Percentiles rank a stretch among this genome's conserved stretches.
These are phyloP conservation scores for Hemicrepidius hirtus DNA, from an alignment of 2,888 invertebrate genomes.

Conservation along the genomic window DNA sequence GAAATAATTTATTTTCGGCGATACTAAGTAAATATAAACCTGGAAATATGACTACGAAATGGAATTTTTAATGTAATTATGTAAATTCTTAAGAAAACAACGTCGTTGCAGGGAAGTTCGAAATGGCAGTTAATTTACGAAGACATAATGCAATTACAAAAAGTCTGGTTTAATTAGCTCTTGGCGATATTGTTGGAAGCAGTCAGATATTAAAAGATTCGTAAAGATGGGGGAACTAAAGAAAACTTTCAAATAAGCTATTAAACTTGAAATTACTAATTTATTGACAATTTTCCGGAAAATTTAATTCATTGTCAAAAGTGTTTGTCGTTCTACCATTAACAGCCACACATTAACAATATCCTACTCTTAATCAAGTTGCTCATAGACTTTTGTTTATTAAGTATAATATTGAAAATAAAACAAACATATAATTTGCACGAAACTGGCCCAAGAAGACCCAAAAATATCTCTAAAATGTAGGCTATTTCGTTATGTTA, in stretches of 20 bases:
- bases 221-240: not conserved
- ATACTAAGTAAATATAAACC: conserved; percentile 16
- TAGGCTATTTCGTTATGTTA: no score
- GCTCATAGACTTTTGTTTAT: no score
- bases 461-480: no score
- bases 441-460: no score
- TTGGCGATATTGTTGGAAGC: conserved; percentile 1
- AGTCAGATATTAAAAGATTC: not conserved
- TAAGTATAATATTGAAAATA: no score
- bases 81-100: conserved; percentile 25
- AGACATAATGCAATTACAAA: conserved; percentile 24
- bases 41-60: conserved; percentile 34
- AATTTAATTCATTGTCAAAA: no score
- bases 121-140: conserved; percentile 24
- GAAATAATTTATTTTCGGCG: conserved; percentile 16
- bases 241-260: not conserved
- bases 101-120: conserved; percentile 10
- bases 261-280: not conserved
- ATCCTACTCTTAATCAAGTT: no score
- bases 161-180: conserved; percentile 18
- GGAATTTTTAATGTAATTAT: conserved; percentile 37
- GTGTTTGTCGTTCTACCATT: no score
- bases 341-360: no score
- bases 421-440: no score
- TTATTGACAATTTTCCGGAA: not conserved